Percentiles rank a stretch among this genome's conserved stretches.
Conservation (phyloP, 1,140 invertebrate genomes). For the Scaptodrosophila lebanonensis region DNA sequence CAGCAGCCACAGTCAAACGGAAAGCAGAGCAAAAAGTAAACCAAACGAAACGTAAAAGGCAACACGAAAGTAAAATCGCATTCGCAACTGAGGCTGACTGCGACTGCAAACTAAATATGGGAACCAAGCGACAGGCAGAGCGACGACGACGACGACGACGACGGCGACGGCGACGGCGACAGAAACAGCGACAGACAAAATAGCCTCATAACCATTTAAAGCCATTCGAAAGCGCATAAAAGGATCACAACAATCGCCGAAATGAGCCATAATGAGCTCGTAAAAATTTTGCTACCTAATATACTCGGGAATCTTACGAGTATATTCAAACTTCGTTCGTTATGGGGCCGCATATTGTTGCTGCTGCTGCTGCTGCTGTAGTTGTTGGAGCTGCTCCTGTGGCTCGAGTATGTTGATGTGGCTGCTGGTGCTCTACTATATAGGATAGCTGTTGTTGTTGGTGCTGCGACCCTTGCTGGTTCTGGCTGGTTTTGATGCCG, state of each 20-base stretch:
- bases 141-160: constrained; percentile 1
- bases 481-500: no score
- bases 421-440: constrained; percentile 23
- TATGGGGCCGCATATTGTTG: constrained; percentile 43
- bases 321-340: constrained; percentile 73
- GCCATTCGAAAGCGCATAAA: constrained; percentile 77
- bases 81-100: constrained; percentile 44
- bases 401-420: constrained; percentile 1
- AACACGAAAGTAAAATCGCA: constrained; percentile 63
- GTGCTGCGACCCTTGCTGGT: no score
- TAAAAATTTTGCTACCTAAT: constrained; percentile 78
- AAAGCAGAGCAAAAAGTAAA: constrained; percentile 49
- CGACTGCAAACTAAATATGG: constrained; percentile 71
- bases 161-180: constrained; percentile 15
- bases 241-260: constrained; percentile 78
- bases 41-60: constrained; percentile 35
- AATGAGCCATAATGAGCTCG: constrained; percentile 78
- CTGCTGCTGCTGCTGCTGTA: constrained; percentile 6
- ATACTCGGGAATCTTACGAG: constrained; percentile 76
- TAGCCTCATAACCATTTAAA: constrained; percentile 77
- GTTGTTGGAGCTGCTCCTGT: constrained; percentile 11
- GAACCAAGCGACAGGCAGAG: neutral
- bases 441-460: no score
- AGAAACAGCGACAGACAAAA: constrained; percentile 64
- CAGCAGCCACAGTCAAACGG: constrained; percentile 30